Evolutionary conservation across 2,113 vertebrate species (phyloP).

Genomic region (Larimichthys crocea): DNA sequence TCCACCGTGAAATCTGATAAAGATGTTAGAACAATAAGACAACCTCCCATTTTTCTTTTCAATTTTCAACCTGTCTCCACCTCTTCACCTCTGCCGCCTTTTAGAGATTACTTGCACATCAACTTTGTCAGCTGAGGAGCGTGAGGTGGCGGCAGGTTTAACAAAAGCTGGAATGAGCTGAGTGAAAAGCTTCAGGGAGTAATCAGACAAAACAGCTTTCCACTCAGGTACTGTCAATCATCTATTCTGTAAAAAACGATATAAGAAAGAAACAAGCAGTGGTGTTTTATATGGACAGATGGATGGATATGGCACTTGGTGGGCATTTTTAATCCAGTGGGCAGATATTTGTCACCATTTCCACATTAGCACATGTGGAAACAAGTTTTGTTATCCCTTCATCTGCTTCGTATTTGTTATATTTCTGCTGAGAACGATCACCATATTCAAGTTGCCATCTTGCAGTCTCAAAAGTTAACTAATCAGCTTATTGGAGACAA

Average conservation of each 20-base stretch:
- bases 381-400: not conserved
- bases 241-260: slow-evolving; percentile 5
- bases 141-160: slow-evolving; percentile 34
- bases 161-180: slow-evolving; percentile 18
- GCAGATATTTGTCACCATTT: not conserved
- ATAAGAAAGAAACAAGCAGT: slow-evolving; percentile 4
- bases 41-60: not conserved
- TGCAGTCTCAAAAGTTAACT: slow-evolving; percentile 70
- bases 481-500: slow-evolving; percentile 73
- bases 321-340: not conserved
- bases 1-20: slow-evolving; percentile 15
- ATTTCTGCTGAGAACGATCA: not conserved
- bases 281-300: not conserved
- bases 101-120: slow-evolving; percentile 50
- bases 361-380: not conserved
- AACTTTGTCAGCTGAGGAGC: slow-evolving; percentile 41
- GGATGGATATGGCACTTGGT: not conserved
- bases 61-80: not conserved
- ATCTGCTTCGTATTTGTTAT: not conserved
- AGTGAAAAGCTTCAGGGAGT: slow-evolving; percentile 24
- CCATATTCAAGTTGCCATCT: not conserved
- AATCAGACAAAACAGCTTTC: slow-evolving; percentile 17
- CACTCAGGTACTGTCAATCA: slow-evolving; percentile 21
- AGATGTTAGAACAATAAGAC: not conserved
- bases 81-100: slow-evolving; percentile 1